Conservation (phyloP, 2,888 invertebrate species). For the Nudaria mundana region DNA sequence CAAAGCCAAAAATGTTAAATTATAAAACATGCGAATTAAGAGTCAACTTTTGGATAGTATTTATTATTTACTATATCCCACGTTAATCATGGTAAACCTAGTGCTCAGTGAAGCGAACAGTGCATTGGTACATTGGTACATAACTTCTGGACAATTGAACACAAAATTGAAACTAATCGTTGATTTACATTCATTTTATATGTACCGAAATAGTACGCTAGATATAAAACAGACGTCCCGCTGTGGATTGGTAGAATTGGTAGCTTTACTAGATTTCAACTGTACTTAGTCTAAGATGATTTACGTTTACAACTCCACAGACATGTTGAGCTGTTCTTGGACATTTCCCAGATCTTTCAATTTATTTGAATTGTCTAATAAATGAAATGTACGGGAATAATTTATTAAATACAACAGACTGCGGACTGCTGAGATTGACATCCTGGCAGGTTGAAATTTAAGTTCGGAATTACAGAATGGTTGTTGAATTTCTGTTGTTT, state of each 20-base stretch:
- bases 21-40: no score
- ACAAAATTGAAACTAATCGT: constrained; percentile 44
- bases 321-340: not conserved
- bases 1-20: no score
- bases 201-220: constrained; percentile 6
- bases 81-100: constrained; percentile 23
- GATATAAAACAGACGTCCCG: not conserved
- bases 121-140: constrained; percentile 33
- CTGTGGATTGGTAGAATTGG: not conserved
- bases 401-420: no score
- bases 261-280: not conserved
- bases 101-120: constrained; percentile 25
- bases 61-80: no score
- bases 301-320: not conserved
- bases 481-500: no score
- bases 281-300: not conserved
- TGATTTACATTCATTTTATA: constrained; percentile 8
- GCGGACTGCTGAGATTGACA: no score
- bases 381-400: no score
- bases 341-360: not conserved
- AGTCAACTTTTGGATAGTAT: no score
- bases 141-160: constrained; percentile 45
- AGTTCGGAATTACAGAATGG: no score
- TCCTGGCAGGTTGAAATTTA: no score
- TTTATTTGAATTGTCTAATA: not conserved